phyloP scores from a whole-genome alignment of 2,888 invertebrate genomes.

The Lysandra coridon region DNA sequence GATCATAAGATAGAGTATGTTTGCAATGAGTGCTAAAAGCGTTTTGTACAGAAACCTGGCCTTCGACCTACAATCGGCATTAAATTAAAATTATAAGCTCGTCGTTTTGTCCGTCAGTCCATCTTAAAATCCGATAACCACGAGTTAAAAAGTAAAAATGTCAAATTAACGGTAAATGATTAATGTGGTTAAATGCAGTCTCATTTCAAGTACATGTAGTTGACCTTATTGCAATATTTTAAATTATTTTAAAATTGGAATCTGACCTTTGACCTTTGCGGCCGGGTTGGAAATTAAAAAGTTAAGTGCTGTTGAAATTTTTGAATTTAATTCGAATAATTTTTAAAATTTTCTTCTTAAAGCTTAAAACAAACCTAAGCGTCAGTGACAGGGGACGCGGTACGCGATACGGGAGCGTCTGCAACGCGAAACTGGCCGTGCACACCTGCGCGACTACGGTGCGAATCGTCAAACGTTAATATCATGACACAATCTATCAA shows the following conservation, averaged over 20 bases:
- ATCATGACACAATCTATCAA: no score
- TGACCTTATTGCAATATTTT: conserved; percentile 19
- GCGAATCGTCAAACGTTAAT: no score
- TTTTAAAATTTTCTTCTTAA: neutral
- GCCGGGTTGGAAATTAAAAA: conserved; percentile 1
- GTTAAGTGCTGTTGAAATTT: neutral
- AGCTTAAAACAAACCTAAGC: no score
- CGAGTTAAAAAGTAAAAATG: conserved; percentile 2
- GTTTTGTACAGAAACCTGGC: no score
- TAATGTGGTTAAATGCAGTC: neutral
- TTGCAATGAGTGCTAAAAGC: no score
- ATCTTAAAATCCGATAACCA: neutral
- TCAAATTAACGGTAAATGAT: conserved; percentile 14
- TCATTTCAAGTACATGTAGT: neutral
- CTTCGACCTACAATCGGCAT: neutral
- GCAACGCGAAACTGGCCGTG: no score
- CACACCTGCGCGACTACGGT: no score
- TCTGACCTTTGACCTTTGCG: conserved; percentile 1
- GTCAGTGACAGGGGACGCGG: no score
- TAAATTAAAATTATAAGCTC: neutral
- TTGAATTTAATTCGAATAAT: neutral
- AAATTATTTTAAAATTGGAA: neutral
- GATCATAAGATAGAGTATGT: neutral
- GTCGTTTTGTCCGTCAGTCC: neutral
- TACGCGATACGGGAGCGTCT: no score